A percentile compares a stretch with the other conserved stretches of the same genome.
phyloP scores from a whole-genome alignment of 2,888 invertebrate species.

The Gasteruption jaculator region DNA sequence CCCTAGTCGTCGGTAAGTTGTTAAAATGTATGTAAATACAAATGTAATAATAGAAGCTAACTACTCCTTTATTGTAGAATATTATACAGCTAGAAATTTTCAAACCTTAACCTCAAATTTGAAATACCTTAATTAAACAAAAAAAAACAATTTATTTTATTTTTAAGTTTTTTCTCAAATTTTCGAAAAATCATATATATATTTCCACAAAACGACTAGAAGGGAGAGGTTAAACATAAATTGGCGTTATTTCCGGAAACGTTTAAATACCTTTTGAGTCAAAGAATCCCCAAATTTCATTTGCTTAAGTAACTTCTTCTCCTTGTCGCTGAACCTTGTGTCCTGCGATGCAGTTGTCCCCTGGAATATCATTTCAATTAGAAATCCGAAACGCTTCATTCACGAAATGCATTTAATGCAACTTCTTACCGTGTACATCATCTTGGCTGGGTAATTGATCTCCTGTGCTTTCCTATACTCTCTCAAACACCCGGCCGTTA shows the following conservation, averaged over 20 bases:
- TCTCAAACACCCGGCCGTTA: too few relatives aligned
- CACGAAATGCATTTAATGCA: slow-evolving; percentile 1
- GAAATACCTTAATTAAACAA: neutral
- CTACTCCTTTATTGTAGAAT: neutral
- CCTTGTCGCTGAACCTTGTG: slow-evolving; percentile 98
- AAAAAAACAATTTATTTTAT: neutral
- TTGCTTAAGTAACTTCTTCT: slow-evolving; percentile 97
- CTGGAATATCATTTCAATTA: slow-evolving; percentile 54
- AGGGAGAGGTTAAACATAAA: too few relatives aligned
- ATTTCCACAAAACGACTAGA: too few relatives aligned
- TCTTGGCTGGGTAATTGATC: slow-evolving; percentile 34
- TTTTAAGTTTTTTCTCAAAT: too few relatives aligned
- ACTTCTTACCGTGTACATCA: slow-evolving; percentile 55
- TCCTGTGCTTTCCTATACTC: too few relatives aligned
- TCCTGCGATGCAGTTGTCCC: slow-evolving; percentile 99
- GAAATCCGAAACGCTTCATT: slow-evolving; percentile 19
- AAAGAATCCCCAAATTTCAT: slow-evolving; percentile 97
- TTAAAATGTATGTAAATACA: too few relatives aligned
- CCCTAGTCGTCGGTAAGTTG: neutral
- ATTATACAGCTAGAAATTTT: neutral
- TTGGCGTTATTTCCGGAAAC: too few relatives aligned
- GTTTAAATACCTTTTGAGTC: slow-evolving; percentile 72
- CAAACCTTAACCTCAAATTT: neutral
- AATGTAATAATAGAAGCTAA: slow-evolving; percentile 5
- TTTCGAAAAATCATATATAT: too few relatives aligned